A percentile compares a stretch with the other conserved stretches of the same genome.
Conservation (phyloP, 1,140 invertebrate genomes). For the Helicoverpa armigera region DNA sequence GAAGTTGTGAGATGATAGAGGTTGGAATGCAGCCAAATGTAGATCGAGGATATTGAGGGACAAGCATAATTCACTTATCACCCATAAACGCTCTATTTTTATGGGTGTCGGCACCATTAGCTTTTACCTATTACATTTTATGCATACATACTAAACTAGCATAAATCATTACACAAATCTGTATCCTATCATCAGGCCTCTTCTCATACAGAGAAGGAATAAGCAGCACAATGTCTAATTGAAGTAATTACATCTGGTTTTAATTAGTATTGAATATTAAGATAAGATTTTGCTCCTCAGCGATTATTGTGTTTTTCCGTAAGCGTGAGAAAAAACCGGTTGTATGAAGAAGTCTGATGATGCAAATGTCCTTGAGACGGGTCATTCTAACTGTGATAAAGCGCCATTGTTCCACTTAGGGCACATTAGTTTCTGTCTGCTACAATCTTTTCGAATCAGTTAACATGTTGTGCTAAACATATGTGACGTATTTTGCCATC, state of each 20-base stretch:
- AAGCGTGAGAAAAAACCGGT: constrained; percentile 51
- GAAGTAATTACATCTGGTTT: background rate
- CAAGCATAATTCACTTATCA: constrained; percentile 45
- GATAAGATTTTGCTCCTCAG: background rate
- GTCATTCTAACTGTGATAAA: constrained; percentile 49
- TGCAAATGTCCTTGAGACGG: constrained; percentile 65
- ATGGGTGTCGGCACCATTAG: constrained; percentile 30
- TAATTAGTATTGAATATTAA: background rate
- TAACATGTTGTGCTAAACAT: background rate
- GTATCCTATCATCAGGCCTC: too few relatives aligned
- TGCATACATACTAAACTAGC: too few relatives aligned
- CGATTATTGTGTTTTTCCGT: constrained; percentile 1
- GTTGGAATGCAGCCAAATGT: constrained; percentile 63
- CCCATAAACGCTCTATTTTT: constrained; percentile 31
- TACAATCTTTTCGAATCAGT: background rate
- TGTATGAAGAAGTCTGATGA: constrained; percentile 50
- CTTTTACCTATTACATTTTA: background rate
- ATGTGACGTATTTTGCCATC: background rate
- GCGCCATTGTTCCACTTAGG: constrained; percentile 39
- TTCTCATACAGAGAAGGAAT: too few relatives aligned
- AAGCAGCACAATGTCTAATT: background rate
- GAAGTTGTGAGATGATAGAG: constrained; percentile 48
- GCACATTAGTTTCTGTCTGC: constrained; percentile 25
- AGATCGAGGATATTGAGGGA: constrained; percentile 54
- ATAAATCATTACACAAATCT: too few relatives aligned